phyloP scores from a whole-genome alignment of 2,888 invertebrate genomes.

The Hesperia comma region DNA sequence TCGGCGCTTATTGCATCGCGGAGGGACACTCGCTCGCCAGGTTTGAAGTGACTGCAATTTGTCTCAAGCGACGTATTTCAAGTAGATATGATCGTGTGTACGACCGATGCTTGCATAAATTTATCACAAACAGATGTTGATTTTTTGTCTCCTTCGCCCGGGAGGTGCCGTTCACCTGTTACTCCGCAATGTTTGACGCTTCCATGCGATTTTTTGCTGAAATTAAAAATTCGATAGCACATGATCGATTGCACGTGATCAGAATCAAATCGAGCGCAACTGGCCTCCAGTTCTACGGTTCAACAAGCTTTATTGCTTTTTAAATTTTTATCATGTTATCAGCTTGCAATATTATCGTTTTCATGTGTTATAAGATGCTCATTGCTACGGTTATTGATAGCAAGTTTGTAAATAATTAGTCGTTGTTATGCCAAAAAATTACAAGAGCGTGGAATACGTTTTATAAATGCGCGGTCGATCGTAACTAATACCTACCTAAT shows the following conservation, averaged over 20 bases:
- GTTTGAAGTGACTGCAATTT: conserved; percentile 80
- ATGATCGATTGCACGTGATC: conserved; percentile 62
- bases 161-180: conserved; percentile 77
- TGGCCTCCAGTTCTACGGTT: conserved; percentile 20
- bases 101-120: conserved; percentile 71
- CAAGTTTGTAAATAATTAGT: background rate
- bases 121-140: conserved; percentile 72
- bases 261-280: conserved; percentile 47
- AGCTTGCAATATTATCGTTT: background rate
- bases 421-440: background rate
- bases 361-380: conserved; percentile 1
- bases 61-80: conserved; percentile 75
- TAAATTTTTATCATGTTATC: conserved; percentile 16
- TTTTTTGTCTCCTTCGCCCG: conserved; percentile 64
- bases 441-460: background rate
- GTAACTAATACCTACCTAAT: background rate
- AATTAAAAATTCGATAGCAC: conserved; percentile 76
- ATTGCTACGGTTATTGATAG: background rate
- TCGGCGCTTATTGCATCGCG: conserved; percentile 66
- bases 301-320: conserved; percentile 25
- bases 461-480: background rate
- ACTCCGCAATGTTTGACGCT: conserved; percentile 66
- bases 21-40: conserved; percentile 63
- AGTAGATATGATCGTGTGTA: conserved; percentile 80
- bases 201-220: conserved; percentile 65